A percentile compares a stretch with the other conserved stretches of the same genome.
Conservation (phyloP, 2,888 invertebrate genomes). For the Aporophyla nigra region DNA sequence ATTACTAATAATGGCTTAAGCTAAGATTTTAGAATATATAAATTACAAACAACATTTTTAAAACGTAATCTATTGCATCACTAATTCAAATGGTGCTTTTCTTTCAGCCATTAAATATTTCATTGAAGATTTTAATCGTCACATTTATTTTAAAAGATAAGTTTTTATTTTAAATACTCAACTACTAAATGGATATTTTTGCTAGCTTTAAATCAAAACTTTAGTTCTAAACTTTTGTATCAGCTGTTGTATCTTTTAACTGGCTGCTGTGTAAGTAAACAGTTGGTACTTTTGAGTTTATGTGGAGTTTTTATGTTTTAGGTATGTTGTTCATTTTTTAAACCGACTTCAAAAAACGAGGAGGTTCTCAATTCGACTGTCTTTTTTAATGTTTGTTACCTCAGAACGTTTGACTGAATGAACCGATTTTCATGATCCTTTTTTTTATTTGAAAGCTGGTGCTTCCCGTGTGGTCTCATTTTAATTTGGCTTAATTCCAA, state of each 20-base stretch:
- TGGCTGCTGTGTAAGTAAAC: slow-evolving; percentile 36
- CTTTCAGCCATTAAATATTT: slow-evolving; percentile 7
- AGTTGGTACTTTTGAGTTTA: slow-evolving; percentile 28
- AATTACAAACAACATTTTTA: slow-evolving; percentile 17
- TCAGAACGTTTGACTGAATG: too few species aligned
- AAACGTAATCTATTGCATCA: slow-evolving; percentile 17
- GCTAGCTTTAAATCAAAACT: slow-evolving; percentile 51
- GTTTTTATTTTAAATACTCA: slow-evolving; percentile 41
- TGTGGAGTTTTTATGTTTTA: slow-evolving; percentile 2
- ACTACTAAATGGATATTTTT: slow-evolving; percentile 29
- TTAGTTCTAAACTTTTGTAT: slow-evolving; percentile 44
- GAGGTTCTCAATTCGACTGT: too few species aligned
- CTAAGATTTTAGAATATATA: not conserved
- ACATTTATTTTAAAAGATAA: slow-evolving; percentile 18
- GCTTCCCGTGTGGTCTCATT: too few species aligned
- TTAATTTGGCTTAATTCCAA: too few species aligned
- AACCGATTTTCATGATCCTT: too few species aligned
- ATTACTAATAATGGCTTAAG: not conserved
- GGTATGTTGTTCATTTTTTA: too few species aligned
- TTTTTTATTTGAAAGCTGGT: too few species aligned
- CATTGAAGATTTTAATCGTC: slow-evolving; percentile 20
- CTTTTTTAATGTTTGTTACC: too few species aligned
- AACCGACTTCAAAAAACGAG: too few species aligned
- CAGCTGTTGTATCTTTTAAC: slow-evolving; percentile 45
- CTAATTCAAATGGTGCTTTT: slow-evolving; percentile 20